Base-by-base conservation (phyloP, 2,888 invertebrate genomes). In the Stenoptilia bipunctidactyla region DNA sequence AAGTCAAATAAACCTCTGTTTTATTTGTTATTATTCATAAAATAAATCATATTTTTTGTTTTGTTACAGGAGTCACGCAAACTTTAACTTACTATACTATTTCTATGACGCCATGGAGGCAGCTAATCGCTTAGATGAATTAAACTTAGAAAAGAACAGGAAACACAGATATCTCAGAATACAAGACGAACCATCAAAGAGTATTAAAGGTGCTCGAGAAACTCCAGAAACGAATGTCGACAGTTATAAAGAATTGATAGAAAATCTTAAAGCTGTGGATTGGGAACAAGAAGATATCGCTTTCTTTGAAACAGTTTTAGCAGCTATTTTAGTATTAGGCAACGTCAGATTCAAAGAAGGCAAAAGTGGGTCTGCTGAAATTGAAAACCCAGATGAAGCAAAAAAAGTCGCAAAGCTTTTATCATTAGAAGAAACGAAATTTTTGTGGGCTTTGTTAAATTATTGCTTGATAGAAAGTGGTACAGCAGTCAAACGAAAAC, bases 41-140 rank as follows among this genome's bases (percentile, higher is more conserved):
- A 6, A 6, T 5, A 25, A 5, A 25, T 25, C 9, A 25, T 25
- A 25, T 6, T 25, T 9, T 25, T 25, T 25, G 30, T 34, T 43
- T 43, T 40, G 40, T 80, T 85, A 30, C 67, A 94, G 94, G 85
- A 86, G 87, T 45, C 94, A 96, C 66, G 90, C 93, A 38, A 97
- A 95, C 61, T 97, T 95, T 62, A 92, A 96, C 66, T 88, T 95
- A 14, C 88, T 97, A 47, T 96, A 97, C 74, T 96, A 94, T 63
- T 89, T 96, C 50, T 94, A 94, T 67, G 95, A 96, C 61, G 93
- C 90, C 2, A 86, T 96, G 63, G 89, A 90, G 50, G 85, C 89
- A 9, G 86, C 87, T 13, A 89, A 89, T 40, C 86, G 88, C 41
- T 73, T 92, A 33, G 86, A 88, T 30, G 86, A 90, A 35, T 92